Conservation (phyloP, 2,797 vertebrate genomes). For the Petrocephalus sullivani region DNA sequence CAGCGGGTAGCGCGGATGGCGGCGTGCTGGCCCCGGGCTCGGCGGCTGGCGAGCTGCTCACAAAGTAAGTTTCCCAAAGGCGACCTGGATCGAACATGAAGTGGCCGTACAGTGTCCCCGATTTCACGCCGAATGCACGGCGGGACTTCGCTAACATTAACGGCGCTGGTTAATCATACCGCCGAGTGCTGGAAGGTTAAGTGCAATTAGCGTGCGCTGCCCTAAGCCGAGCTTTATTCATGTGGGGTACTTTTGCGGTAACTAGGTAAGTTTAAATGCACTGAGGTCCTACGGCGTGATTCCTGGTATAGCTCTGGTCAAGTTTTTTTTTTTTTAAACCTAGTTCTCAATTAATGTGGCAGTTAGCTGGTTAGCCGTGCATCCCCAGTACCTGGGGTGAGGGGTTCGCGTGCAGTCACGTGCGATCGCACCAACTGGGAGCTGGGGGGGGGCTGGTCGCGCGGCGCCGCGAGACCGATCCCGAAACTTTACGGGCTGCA, state of each 20-base stretch:
- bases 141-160: background rate
- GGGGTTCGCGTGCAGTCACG: background rate
- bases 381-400: background rate
- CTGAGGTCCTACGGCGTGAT: background rate
- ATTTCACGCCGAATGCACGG: background rate
- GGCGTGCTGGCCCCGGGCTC: background rate
- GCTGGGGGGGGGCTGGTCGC: background rate
- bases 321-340: background rate
- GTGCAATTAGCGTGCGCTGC: background rate
- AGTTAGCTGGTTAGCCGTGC: background rate
- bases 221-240: background rate
- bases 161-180: background rate
- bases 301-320: background rate
- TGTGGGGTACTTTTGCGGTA: background rate
- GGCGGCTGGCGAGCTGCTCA: background rate
- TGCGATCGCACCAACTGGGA: background rate
- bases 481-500: slow-evolving; percentile 1
- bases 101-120: background rate
- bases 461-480: background rate
- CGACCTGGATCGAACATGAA: background rate
- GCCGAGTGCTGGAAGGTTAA: background rate
- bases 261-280: background rate
- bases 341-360: background rate
- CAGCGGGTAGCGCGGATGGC: background rate
- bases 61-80: background rate